Evolutionary conservation across 2,888 invertebrate genomes (phyloP), one percentile per base, ranked within the genome.

Genomic region (Chrysopilus asiliformis): DNA sequence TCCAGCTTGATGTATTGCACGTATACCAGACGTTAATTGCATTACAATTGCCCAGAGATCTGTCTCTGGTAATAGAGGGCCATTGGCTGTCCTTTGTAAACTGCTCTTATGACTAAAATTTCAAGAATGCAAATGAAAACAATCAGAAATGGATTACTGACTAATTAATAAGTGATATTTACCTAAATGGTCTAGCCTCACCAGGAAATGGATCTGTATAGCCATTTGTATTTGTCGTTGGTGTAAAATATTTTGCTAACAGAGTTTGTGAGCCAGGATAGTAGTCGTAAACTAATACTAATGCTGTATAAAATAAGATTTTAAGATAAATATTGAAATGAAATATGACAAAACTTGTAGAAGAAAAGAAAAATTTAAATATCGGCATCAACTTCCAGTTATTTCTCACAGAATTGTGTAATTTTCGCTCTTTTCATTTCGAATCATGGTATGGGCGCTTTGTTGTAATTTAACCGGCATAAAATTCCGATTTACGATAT

Each of bases 261-360:
- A 98, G 64, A 0, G 93, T 94, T 57, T 84, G 83, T 38, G 90
- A 83, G 36, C 82, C 80, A 17, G 95, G 85, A 68, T 90, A 86
- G 66, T 85, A 97, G 58, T 94, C 91, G 65, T 94, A 97, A 37
- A 94, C 90, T 65, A 97, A 84, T 49, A 97, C 77, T 71, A 95
- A 74, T 39, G 97, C 94, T 62, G 33, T 10, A 41, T 35, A 35
- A 31, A 27, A 4, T 44, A 48, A 24, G n/a, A n/a, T n/a, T 30
- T 27, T 24, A 28, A 24, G 12, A 8, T n/a, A 36, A 20, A 15
- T 29, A 9, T 14, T 9, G 26, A 1, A 10, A 13, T 12, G 13
- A 30, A 24, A 13, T 7, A 15, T 27, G 10, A 22, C 10, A 10
- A 22, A 15, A 32, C 4, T 38, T 18, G 15, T 5, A 17, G 15